Evolutionary conservation across 2,113 vertebrate genomes (phyloP), one percentile per base, ranked within the genome.

Genomic region (Mugil cephalus): DNA sequence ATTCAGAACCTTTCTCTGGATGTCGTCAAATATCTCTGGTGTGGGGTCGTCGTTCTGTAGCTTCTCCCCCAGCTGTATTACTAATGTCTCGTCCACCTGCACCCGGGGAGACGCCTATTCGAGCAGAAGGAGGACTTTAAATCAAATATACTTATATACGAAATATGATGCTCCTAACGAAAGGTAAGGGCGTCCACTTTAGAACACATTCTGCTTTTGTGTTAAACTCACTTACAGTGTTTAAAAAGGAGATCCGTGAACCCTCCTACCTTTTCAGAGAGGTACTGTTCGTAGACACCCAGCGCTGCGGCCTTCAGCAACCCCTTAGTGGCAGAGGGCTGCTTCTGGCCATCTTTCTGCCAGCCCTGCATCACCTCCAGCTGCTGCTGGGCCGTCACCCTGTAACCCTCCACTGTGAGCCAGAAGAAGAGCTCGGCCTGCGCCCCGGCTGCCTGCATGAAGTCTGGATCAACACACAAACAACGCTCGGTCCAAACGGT

Each of bases 351-450:
- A 51, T 98, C 98, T 83, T 87, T 95, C 90, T 97, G 95, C 69
- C 92, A 95, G 87, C 91, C 92, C 78, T 92, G 92, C 88, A 99
- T 93, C 80, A 96, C 98, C 87, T 98, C 95, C 66, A 99, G 93
- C 91, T 99, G 98, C 80, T 99, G 98, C 74, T 99, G 97, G 0
- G 98, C 98, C 0, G 96, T 99, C 83, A 99, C 97, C 83, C 98
- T 93, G 94, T 99, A 99, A 36, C 98, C 98, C 93, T 99, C 98
- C 79, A 99, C 98, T 4, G 98, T 99, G 91, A 99, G 96, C 98
- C 98, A 99, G 93, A 99, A 99, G 91, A 99, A 99, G 69, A 99
- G 96, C 90, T 98, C 96, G 4, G 98, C 97, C 90, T 99, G 98
- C 53, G 96, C 98, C 64, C 97, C 98, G 42, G 95, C 96, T 64